Evolutionary conservation across 2,888 invertebrate genomes (phyloP).

Genomic region (Tetrapedia diversipes): DNA sequence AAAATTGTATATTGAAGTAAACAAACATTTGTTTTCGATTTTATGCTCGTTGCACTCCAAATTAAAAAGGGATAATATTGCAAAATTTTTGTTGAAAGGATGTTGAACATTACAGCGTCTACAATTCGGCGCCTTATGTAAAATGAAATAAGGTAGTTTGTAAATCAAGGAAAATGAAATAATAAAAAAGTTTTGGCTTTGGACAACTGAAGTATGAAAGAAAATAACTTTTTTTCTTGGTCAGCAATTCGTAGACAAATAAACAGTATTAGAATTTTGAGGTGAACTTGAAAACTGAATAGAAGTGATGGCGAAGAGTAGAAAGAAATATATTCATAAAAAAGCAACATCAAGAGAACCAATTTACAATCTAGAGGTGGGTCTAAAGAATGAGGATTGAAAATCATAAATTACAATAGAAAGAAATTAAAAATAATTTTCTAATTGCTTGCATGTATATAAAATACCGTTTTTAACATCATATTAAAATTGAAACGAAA

Average conservation of each 20-base stretch:
- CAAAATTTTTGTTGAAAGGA: no score
- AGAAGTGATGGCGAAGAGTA: background rate
- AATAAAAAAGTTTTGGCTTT: background rate
- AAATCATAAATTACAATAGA: background rate
- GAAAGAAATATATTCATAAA: background rate
- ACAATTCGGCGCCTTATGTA: no score
- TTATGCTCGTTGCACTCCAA: no score
- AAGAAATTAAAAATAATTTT: slow-evolving; percentile 5
- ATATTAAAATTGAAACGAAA: slow-evolving; percentile 1
- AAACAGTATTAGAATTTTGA: background rate
- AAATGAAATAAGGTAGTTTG: no score
- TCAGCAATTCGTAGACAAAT: no score
- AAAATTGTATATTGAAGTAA: no score
- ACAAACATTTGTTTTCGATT: no score
- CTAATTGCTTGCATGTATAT: background rate
- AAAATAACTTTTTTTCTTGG: background rate
- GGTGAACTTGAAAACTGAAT: background rate
- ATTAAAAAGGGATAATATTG: no score
- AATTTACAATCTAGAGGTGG: no score
- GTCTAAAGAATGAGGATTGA: no score
- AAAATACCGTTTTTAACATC: background rate
- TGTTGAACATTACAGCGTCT: no score
- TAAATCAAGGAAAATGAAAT: background rate
- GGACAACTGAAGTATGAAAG: background rate
- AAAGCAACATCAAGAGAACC: no score